Conservation (phyloP, 2,888 invertebrate species). For the Athalia circularis region DNA sequence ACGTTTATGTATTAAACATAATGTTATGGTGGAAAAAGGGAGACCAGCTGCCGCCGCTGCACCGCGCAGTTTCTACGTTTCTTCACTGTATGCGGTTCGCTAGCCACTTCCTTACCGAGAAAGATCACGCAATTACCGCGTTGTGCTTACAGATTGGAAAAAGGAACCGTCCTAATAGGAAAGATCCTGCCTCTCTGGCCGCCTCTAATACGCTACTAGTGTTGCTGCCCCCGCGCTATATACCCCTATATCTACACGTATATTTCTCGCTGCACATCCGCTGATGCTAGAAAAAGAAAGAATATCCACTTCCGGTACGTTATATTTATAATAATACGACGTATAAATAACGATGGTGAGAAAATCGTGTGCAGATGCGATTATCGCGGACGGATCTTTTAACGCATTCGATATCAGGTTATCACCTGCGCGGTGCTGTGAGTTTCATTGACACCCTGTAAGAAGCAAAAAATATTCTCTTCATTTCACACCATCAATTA, state of each 20-base stretch:
- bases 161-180: slow-evolving; percentile 44
- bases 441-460: neutral
- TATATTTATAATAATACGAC: neutral
- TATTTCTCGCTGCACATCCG: slow-evolving; percentile 29
- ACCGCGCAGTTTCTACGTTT: slow-evolving; percentile 10
- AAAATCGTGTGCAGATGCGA: too few relatives aligned
- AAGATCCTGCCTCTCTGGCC: slow-evolving; percentile 37
- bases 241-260: neutral
- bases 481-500: neutral
- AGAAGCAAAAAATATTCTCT: neutral
- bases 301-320: slow-evolving; percentile 31
- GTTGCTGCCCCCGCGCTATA: neutral
- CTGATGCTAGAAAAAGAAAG: slow-evolving; percentile 10
- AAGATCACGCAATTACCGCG: slow-evolving; percentile 39
- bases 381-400: too few relatives aligned
- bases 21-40: neutral
- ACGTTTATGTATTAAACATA: too few relatives aligned
- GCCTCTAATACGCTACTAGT: too few relatives aligned
- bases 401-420: too few relatives aligned
- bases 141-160: slow-evolving; percentile 40
- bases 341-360: too few relatives aligned
- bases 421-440: too few relatives aligned
- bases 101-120: slow-evolving; percentile 41
- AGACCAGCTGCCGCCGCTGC: slow-evolving; percentile 8
- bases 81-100: slow-evolving; percentile 27